Base-by-base conservation (phyloP, 2,888 invertebrate genomes). In the Drosophila emarginata region DNA sequence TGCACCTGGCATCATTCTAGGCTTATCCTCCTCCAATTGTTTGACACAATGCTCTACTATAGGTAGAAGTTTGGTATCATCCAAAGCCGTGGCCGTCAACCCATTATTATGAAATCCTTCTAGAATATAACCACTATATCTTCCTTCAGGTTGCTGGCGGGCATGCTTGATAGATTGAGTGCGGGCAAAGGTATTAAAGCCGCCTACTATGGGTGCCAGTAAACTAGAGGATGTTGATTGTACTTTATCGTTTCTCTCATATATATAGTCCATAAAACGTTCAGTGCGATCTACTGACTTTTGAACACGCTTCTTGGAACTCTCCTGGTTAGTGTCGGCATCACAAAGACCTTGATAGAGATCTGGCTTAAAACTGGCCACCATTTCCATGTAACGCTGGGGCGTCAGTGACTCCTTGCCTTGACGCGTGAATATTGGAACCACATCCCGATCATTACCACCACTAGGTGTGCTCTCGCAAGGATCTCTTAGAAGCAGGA, bases 41-140 rank as follows among this genome's bases (percentile, higher is more conserved):
- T 75, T 72, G 91, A 93, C 94, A 72, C 95, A 94, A 88, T 93
- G 94, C 78, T 93, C 91, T 21, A 97, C 92, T 60, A 96, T 91
- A 6, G 93, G 92, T 76, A 93, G 91, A 23, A 96, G 88, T 62
- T 93, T 93, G 4, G 93, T 92, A 76, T 92, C 89, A 79, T 93
- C 89, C 83, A 94, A 92, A 71, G 93, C 91, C 77, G 94, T 82
- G 0, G 91, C 91, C 11, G 79, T 91, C 79, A 94, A 92, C 72
- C 96, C 95, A 86, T 96, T 95, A 81, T 94, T 94, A 78, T 96
- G 95, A 63, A 98, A 93, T 1, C 98, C 97, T 88, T 97, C 96
- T 51, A 98, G 93, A 1, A 97, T 93, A 90, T 95, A 96, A 2
- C 98, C 98, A 64, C 92, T 92, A 61, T 96, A 91, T 64, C 93